phyloP scores from a whole-genome alignment of 2,113 vertebrate genomes.

The Myotis yumanensis region DNA sequence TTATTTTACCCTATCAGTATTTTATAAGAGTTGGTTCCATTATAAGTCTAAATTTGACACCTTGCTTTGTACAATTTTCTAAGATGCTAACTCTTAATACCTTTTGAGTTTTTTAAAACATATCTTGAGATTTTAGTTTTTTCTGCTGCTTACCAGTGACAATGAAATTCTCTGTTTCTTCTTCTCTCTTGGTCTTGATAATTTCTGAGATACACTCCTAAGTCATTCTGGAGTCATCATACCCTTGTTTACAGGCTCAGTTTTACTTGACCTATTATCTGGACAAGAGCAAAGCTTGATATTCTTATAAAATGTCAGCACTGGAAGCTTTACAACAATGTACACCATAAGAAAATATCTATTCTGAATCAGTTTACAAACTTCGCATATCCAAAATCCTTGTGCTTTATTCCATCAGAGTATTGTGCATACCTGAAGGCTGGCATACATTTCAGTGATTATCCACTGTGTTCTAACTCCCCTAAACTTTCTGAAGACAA shows the following conservation, averaged over 20 bases:
- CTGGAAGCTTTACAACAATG: background rate
- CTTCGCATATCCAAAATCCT: background rate
- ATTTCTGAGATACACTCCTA: background rate
- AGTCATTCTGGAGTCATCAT: background rate
- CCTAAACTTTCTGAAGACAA: background rate
- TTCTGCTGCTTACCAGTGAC: background rate
- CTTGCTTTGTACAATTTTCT: background rate
- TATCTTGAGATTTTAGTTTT: background rate
- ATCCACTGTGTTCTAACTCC: background rate
- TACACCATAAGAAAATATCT: background rate
- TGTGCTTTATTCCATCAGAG: background rate
- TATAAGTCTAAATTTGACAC: background rate
- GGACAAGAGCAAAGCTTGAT: background rate
- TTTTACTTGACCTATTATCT: background rate
- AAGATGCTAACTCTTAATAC: background rate
- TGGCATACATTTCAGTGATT: background rate
- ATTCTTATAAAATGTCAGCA: background rate
- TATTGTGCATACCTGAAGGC: background rate
- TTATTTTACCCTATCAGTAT: conserved; percentile 21
- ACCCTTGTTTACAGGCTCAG: background rate
- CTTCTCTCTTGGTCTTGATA: background rate
- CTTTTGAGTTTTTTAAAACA: background rate
- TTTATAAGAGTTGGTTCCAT: background rate
- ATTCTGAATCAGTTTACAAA: background rate
- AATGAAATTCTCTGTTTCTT: background rate